A percentile compares a stretch with the other conserved stretches of the same genome.
Evolutionary conservation across 2,797 vertebrate species (phyloP).

Genomic region (Scolopax rusticola): DNA sequence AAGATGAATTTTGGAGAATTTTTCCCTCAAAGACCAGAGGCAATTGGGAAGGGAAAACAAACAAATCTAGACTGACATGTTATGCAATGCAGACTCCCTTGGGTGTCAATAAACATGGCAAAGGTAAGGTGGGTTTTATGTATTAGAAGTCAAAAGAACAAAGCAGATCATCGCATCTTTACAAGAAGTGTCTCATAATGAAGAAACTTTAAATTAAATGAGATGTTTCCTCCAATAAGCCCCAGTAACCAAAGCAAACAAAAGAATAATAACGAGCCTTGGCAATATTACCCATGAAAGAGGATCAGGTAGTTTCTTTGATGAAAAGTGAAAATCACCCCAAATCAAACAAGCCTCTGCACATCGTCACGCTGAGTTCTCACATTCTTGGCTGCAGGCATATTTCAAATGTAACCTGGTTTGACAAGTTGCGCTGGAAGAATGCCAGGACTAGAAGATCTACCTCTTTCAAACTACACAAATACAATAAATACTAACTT

Average conservation of each 20-base stretch:
- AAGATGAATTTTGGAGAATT: background rate
- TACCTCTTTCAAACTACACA: constrained; percentile 38
- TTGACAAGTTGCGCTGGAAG: constrained; percentile 79
- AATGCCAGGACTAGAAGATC: constrained; percentile 67
- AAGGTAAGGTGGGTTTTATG: background rate
- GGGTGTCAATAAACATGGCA: constrained; percentile 46
- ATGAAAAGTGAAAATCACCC: constrained; percentile 79
- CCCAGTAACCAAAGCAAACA: constrained; percentile 83
- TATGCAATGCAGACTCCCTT: constrained; percentile 16
- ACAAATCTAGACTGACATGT: background rate
- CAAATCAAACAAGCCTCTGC: constrained; percentile 82
- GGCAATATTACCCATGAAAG: constrained; percentile 65
- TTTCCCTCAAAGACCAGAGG: background rate
- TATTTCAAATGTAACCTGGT: constrained; percentile 77
- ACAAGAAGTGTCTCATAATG: constrained; percentile 74
- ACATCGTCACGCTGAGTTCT: constrained; percentile 67
- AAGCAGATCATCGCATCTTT: constrained; percentile 18
- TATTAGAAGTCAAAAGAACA: constrained; percentile 44
- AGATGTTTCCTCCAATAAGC: constrained; percentile 55
- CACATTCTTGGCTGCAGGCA: constrained; percentile 75
- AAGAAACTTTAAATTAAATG: constrained; percentile 79
- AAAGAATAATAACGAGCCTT: constrained; percentile 62
- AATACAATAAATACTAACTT: constrained; percentile 12
- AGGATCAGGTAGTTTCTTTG: constrained; percentile 76
- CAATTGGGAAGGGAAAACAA: background rate